phyloP scores from a whole-genome alignment of 2,797 vertebrate genomes.

The Microctenopoma steveboyesi region DNA sequence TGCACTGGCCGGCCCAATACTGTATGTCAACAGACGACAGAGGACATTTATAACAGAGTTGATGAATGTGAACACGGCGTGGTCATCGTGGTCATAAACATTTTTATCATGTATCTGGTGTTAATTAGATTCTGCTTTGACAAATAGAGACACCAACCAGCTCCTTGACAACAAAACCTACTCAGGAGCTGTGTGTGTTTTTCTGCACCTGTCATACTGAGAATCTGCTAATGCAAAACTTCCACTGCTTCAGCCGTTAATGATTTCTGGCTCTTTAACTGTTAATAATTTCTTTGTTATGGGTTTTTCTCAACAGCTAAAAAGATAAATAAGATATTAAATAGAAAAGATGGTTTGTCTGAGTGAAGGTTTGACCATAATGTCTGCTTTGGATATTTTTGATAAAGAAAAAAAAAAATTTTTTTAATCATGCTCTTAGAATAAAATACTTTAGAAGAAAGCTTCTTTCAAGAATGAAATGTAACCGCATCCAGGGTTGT shows the following conservation, averaged over 20 bases:
- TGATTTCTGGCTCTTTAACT: too few species aligned
- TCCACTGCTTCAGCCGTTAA: neutral
- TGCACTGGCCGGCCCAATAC: conserved; percentile 5
- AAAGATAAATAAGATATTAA: neutral
- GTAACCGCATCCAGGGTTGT: neutral
- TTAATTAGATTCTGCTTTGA: conserved; percentile 77
- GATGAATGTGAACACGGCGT: conserved; percentile 65
- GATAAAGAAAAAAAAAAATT: too few species aligned
- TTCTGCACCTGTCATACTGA: neutral
- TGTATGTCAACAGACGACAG: conserved; percentile 46
- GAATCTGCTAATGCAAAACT: neutral
- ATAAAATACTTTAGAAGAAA: neutral
- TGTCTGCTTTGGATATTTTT: too few species aligned
- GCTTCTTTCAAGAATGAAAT: neutral
- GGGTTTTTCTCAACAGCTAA: neutral
- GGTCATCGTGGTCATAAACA: conserved; percentile 62
- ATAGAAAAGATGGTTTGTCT: too few species aligned
- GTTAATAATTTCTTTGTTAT: too few species aligned
- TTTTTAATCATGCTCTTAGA: neutral
- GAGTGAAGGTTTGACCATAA: too few species aligned
- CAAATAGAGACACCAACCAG: conserved; percentile 62
- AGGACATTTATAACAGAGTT: conserved; percentile 65
- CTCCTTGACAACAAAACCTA: conserved; percentile 62
- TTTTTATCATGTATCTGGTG: conserved; percentile 60
- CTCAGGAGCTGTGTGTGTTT: neutral